Evolutionary conservation across 1,140 invertebrate genomes (phyloP).

Genomic region (Armadillidium nasatum): DNA sequence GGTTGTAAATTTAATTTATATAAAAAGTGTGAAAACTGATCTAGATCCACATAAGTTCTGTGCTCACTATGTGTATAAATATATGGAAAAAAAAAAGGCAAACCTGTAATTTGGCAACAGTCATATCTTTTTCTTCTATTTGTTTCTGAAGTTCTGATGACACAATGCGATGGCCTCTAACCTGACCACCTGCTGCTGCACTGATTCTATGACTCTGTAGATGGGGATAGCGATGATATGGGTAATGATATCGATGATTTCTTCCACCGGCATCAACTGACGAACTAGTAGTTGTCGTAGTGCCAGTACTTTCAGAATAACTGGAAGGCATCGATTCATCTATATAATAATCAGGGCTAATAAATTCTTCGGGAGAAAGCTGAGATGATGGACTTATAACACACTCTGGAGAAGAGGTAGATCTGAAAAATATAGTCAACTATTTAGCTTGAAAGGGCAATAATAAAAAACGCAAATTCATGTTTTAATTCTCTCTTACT

Average conservation of each 20-base stretch:
- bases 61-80: too few relatives aligned
- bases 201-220: too few relatives aligned
- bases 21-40: too few relatives aligned
- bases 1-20: too few relatives aligned
- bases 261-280: too few relatives aligned
- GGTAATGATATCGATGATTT: too few relatives aligned
- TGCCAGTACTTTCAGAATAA: constrained; percentile 45
- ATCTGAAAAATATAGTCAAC: not conserved
- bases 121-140: constrained; percentile 55
- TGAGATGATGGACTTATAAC: constrained; percentile 49
- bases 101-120: constrained; percentile 63
- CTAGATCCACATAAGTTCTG: too few relatives aligned
- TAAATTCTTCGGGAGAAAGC: constrained; percentile 58
- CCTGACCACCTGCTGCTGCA: not conserved
- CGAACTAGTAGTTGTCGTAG: constrained; percentile 42
- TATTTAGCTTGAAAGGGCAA: too few relatives aligned
- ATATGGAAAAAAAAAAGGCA: too few relatives aligned
- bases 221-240: too few relatives aligned
- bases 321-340: constrained; percentile 65
- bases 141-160: constrained; percentile 47
- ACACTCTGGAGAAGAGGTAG: constrained; percentile 45
- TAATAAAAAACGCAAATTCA: too few relatives aligned
- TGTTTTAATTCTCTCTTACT: too few relatives aligned
- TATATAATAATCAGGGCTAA: constrained; percentile 76
- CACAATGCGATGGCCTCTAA: constrained; percentile 45